These are phyloP conservation scores for Brachionus rotundiformis DNA, from an alignment of 1,140 invertebrate species.

Conservation along the genomic window DNA sequence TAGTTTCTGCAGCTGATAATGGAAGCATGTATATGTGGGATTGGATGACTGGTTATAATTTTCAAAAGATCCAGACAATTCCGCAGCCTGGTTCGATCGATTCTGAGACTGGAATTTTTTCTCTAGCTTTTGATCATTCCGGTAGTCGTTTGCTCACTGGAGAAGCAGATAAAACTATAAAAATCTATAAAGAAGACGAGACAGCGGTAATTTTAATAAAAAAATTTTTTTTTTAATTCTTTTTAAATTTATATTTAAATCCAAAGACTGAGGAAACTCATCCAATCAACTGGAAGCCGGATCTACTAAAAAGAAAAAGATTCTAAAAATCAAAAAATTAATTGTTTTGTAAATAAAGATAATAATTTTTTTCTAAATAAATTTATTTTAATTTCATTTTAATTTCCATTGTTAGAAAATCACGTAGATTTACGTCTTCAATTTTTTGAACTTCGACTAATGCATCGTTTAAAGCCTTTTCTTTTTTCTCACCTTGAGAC, in stretches of 20 bases:
- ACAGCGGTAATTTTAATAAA: constrained; percentile 70
- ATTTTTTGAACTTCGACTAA: constrained; percentile 31
- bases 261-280: constrained; percentile 87
- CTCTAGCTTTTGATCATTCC: constrained; percentile 89
- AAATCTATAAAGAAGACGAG: constrained; percentile 97
- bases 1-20: constrained; percentile 95
- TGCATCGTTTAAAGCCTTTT: not conserved
- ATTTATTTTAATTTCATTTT: constrained; percentile 46
- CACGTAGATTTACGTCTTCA: constrained; percentile 35
- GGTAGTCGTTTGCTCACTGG: constrained; percentile 89
- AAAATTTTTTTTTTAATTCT: constrained; percentile 53
- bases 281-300: constrained; percentile 94
- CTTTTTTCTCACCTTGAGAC: not conserved
- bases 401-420: constrained; percentile 35
- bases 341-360: constrained; percentile 36
- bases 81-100: constrained; percentile 99
- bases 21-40: constrained; percentile 98
- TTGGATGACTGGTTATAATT: constrained; percentile 97
- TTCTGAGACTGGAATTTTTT: constrained; percentile 94
- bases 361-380: constrained; percentile 11
- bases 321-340: constrained; percentile 38
- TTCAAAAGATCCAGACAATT: constrained; percentile 85
- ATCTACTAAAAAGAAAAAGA: constrained; percentile 61
- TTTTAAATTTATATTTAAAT: constrained; percentile 52
- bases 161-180: constrained; percentile 98